Evolutionary conservation across 2,888 invertebrate species (phyloP), one percentile per base, ranked within the genome.

Genomic region (Ormyrus pomaceus): DNA sequence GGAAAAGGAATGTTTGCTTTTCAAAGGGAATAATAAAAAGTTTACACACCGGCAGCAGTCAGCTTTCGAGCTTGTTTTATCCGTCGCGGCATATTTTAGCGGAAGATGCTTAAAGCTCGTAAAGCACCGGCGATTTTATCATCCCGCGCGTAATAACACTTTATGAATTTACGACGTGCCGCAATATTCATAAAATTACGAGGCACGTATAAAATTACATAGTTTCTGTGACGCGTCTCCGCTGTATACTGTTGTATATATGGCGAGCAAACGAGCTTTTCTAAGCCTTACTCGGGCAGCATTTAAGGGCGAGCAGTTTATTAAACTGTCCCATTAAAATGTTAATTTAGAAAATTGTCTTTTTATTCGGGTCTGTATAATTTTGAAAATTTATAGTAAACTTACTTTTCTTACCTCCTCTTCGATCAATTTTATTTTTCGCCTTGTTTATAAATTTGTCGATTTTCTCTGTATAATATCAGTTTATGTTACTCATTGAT

Each of bases 141-240:
- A 34, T 19, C 50, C n/a, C 65, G 13, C 50, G 53, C 11, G 55
- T 50, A 46, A 75, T 34, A 34, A 46, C 58, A 48, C 10, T 70
- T 68, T 77, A 77, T 70, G 77, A 77, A 71, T 71, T 77, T 71
- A 71, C 45, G 51, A 77, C 65, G 77, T 77, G 70, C n/a, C 46
- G 77, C 71, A 59, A 71, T 77, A 71, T 77, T 71, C 77, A 65
- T 70, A 76, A 76, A 76, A 69, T 61, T 76, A 61, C 9, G 11
- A 73, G 48, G 51, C 13, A 1, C 59, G 66, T 64, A 59, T 75
- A 69, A 77, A 69, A 69, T 62, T 77, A 77, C 61, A 68, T n/a
- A 68, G 68, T 53, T 9, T 10, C 9, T 55, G 11, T 53, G 55
- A 45, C 11, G 46, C 56, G 48, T 59, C 46, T 11, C 7, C 19